Evolutionary conservation across 2,797 vertebrate species (phyloP), one percentile per base, ranked within the genome.

Genomic region (Melopsittacus undulatus): DNA sequence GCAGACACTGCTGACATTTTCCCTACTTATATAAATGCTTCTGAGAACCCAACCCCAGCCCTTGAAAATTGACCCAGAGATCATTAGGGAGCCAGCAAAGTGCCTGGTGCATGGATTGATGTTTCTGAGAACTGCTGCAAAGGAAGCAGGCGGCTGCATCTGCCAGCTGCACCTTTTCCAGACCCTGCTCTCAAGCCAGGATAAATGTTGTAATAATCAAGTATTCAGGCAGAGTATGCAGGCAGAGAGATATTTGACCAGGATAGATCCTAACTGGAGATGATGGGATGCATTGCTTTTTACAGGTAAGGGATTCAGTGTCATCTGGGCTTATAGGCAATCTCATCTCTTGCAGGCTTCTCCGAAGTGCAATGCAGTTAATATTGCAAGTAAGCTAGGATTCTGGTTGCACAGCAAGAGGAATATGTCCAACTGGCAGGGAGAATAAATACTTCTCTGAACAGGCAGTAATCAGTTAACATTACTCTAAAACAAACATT

Each of bases 391-490:
- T 69, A 90, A 95, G 85, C 73, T 5, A 38, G 54, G 72, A 77
- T 79, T 87, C 89, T 80, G 80, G 74, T 95, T 2, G 23, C 89
- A 93, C 87, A 89, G 94, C 70, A 15, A 93, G 87, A 80, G 69
- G 79, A 95, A 94, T 87, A 67, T 84, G 92, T 94, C 95, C 94
- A 96, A 84, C 94, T 96, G 94, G 93, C 95, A 95, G 68, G 69
- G 57, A 94, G 77, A 95, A 89, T 94, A 96, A 97, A 90, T 90
- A 89, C 89, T 95, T 90, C 90, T 95, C 86, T 6, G 66, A 96
- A 91, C 86, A 94, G 87, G 87, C 94, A 88, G 81, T 80, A 83
- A 90, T 92, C 79, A 90, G 32, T 92, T 87, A 90, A 87, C 43
- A 87, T 78, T 92, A 93, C 74, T 91, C 87, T 95, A 92, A 95